Evolutionary conservation across 30 jellyfish, hydroid and myxozoan genomes (phyloP).

Genomic region (Hydractinia symbiolongicarpus): DNA sequence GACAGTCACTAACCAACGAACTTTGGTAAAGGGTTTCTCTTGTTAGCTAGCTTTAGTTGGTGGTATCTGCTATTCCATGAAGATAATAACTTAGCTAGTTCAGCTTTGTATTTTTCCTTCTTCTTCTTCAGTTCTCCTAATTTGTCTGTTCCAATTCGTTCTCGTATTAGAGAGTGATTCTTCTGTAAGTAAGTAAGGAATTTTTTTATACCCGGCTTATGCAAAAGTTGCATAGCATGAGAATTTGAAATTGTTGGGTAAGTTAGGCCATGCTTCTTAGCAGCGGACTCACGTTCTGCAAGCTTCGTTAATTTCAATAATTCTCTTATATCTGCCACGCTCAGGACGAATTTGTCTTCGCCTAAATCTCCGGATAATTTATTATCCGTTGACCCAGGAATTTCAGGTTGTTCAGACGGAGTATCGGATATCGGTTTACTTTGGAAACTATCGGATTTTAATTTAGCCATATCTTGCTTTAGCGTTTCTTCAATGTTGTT

Average conservation of each 20-base stretch:
- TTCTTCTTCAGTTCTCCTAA: too few relatives aligned
- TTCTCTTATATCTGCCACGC: constrained; percentile 19
- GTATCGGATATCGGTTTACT: not conserved
- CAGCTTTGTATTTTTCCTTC: too few relatives aligned
- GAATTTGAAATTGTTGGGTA: not conserved
- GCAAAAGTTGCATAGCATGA: not conserved
- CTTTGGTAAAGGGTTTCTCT: too few relatives aligned
- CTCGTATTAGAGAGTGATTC: not conserved
- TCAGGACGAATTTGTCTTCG: not conserved
- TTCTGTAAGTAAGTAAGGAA: constrained; percentile 1
- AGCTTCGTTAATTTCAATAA: constrained; percentile 8
- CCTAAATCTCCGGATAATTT: not conserved
- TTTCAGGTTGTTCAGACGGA: not conserved
- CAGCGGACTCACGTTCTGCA: constrained; percentile 23
- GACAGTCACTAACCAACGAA: too few relatives aligned
- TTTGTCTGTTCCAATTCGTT: not conserved
- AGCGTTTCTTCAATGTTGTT: constrained; percentile 17
- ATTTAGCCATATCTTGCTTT: constrained; percentile 10
- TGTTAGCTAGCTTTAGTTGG: too few relatives aligned
- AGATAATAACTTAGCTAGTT: too few relatives aligned
- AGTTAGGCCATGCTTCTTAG: constrained; percentile 17
- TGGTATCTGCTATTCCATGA: too few relatives aligned
- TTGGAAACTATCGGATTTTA: constrained; percentile 13
- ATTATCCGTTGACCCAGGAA: not conserved
- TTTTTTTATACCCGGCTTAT: constrained; percentile 6